Conservation (phyloP, 1,140 invertebrate genomes). For the Drosophila nebulosa region DNA sequence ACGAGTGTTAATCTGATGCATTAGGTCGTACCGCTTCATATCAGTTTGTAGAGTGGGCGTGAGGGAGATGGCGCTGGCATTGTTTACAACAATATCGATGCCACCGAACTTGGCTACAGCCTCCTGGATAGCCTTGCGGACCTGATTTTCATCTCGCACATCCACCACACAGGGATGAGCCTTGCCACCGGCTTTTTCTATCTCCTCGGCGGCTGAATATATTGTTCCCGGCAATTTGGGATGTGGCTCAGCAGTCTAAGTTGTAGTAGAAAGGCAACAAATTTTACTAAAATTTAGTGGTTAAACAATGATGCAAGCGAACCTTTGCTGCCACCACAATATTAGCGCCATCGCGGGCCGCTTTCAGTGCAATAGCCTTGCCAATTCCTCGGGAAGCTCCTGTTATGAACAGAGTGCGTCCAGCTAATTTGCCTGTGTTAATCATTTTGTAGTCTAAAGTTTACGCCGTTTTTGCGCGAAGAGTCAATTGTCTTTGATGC, state of each 20-base stretch:
- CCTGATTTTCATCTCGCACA: constrained; percentile 92
- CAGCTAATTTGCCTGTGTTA: constrained; percentile 90
- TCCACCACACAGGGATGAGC: constrained; percentile 96
- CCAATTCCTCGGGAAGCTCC: constrained; percentile 99
- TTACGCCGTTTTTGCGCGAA: constrained; percentile 16
- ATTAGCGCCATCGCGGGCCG: constrained; percentile 96
- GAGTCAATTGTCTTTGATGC: constrained; percentile 23
- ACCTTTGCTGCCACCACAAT: constrained; percentile 95
- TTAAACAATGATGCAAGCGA: neutral
- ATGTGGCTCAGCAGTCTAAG: constrained; percentile 93
- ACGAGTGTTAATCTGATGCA: constrained; percentile 95
- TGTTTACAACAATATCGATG: constrained; percentile 97
- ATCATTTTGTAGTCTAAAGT: constrained; percentile 59
- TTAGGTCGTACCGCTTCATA: constrained; percentile 98
- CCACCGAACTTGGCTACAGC: constrained; percentile 95
- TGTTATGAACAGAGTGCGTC: constrained; percentile 96
- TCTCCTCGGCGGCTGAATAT: constrained; percentile 97
- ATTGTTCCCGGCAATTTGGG: constrained; percentile 99
- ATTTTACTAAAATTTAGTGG: neutral
- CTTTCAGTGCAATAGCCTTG: constrained; percentile 97
- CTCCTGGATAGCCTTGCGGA: constrained; percentile 90
- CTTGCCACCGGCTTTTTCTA: constrained; percentile 87
- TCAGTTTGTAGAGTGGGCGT: constrained; percentile 92
- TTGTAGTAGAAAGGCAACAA: neutral
- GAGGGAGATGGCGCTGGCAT: constrained; percentile 97